phyloP scores from a whole-genome alignment of 2,888 invertebrate species.

The Drosophila parthenogenetica region DNA sequence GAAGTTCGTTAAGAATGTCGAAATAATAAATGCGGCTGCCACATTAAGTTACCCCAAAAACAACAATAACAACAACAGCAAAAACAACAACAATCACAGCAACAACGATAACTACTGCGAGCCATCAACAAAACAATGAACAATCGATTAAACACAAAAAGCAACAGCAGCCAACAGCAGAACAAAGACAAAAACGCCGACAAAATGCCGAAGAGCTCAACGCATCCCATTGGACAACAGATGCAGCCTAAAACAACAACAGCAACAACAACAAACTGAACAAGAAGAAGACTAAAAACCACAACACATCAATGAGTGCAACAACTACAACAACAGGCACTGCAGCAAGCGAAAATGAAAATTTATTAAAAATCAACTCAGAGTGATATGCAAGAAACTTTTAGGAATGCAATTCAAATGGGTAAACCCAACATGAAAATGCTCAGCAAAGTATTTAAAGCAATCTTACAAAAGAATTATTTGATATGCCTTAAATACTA shows the following conservation, averaged over 20 bases:
- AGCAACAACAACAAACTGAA: slow-evolving; percentile 16
- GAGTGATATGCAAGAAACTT: slow-evolving; percentile 63
- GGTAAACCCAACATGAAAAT: slow-evolving; percentile 9
- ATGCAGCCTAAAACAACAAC: slow-evolving; percentile 43
- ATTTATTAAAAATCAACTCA: slow-evolving; percentile 73
- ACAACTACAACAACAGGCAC: slow-evolving; percentile 17
- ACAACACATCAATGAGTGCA: slow-evolving; percentile 11
- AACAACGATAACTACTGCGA: slow-evolving; percentile 49
- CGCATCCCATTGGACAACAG: slow-evolving; percentile 56
- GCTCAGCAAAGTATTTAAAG: background rate
- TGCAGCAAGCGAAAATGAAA: slow-evolving; percentile 55
- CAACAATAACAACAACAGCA: slow-evolving; percentile 38
- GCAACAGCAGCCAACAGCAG: slow-evolving; percentile 61
- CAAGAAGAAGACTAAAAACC: slow-evolving; percentile 26
- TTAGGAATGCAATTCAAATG: slow-evolving; percentile 2
- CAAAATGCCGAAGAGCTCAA: slow-evolving; percentile 57
- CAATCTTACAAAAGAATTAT: background rate
- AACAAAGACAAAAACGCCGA: slow-evolving; percentile 72
- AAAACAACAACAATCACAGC: slow-evolving; percentile 20
- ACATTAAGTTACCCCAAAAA: slow-evolving; percentile 67
- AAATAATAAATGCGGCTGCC: slow-evolving; percentile 81
- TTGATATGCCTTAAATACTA: too few relatives aligned
- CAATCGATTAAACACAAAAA: slow-evolving; percentile 80
- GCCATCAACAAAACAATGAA: slow-evolving; percentile 74
- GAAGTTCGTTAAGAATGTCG: slow-evolving; percentile 82